Percentiles rank a stretch among this genome's conserved stretches.
phyloP scores from a whole-genome alignment of 2,888 invertebrate genomes.

The Lacanobia wlatinum region DNA sequence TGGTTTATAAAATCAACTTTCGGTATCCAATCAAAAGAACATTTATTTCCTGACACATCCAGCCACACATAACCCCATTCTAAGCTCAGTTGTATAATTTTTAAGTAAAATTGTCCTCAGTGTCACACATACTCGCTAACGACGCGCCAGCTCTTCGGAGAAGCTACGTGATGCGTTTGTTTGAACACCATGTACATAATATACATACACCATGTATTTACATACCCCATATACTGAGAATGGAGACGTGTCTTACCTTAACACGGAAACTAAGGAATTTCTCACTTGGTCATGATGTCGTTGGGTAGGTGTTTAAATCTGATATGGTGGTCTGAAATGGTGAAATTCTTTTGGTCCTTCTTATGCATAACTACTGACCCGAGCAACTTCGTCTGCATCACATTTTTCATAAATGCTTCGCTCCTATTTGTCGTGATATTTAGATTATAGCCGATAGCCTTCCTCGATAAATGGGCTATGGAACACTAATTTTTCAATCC shows the following conservation, averaged over 20 bases:
- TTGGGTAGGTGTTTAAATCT: constrained; percentile 27
- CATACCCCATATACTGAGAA: constrained; percentile 62
- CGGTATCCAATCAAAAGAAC: no score
- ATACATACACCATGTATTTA: constrained; percentile 58
- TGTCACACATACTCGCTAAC: constrained; percentile 80
- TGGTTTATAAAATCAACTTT: no score
- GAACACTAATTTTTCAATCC: no score
- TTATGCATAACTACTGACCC: background rate
- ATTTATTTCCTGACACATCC: constrained; percentile 4
- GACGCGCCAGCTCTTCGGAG: constrained; percentile 72
- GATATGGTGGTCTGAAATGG: constrained; percentile 20
- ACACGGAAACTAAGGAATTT: constrained; percentile 54
- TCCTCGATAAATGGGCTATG: no score
- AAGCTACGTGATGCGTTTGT: constrained; percentile 71
- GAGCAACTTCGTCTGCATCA: no score
- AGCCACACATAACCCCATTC: constrained; percentile 4
- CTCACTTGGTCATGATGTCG: constrained; percentile 37
- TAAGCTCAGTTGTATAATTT: constrained; percentile 58
- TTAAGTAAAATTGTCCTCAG: constrained; percentile 70
- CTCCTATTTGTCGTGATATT: no score
- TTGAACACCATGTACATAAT: constrained; percentile 58
- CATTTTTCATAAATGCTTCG: no score
- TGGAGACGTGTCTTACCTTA: constrained; percentile 39
- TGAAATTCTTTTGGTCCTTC: background rate
- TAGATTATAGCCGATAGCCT: no score